A percentile compares a stretch with the other conserved stretches of the same genome.
Conservation (phyloP, 2,888 invertebrate species). For the Lithophane ornitopus region DNA sequence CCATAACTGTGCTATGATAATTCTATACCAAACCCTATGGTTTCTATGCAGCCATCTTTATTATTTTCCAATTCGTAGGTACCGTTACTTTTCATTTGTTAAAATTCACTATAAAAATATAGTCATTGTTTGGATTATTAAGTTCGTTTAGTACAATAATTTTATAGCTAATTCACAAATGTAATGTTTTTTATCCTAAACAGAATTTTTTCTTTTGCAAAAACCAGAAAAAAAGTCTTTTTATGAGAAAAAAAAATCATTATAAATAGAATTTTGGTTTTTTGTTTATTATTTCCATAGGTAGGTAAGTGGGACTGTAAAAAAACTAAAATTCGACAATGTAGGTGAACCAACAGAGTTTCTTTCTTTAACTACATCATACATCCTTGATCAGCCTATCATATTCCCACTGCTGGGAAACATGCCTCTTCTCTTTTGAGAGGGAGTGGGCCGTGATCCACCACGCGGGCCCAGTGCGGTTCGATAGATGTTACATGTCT, state of each 20-base stretch:
- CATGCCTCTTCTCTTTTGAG: too few relatives aligned
- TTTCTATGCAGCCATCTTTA: conserved; percentile 18
- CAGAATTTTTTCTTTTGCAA: background rate
- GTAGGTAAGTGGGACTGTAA: background rate
- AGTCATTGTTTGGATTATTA: background rate
- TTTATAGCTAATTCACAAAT: background rate
- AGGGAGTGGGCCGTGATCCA: too few relatives aligned
- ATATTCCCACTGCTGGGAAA: too few relatives aligned
- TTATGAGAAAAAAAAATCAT: background rate
- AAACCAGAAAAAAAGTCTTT: too few relatives aligned
- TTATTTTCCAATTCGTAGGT: background rate
- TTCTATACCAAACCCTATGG: conserved; percentile 58
- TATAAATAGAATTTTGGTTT: background rate
- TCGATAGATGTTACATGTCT: too few relatives aligned
- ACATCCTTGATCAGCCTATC: too few relatives aligned
- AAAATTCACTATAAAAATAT: background rate
- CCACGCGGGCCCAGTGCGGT: too few relatives aligned
- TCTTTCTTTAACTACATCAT: background rate
- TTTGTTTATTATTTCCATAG: too few relatives aligned
- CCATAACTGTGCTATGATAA: conserved; percentile 55
- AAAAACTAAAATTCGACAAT: background rate
- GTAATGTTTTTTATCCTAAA: background rate
- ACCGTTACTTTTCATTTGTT: background rate
- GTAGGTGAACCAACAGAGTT: background rate
- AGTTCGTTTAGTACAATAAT: background rate